phyloP scores from a whole-genome alignment of 1,140 invertebrate species.

The Portunus trituberculatus region DNA sequence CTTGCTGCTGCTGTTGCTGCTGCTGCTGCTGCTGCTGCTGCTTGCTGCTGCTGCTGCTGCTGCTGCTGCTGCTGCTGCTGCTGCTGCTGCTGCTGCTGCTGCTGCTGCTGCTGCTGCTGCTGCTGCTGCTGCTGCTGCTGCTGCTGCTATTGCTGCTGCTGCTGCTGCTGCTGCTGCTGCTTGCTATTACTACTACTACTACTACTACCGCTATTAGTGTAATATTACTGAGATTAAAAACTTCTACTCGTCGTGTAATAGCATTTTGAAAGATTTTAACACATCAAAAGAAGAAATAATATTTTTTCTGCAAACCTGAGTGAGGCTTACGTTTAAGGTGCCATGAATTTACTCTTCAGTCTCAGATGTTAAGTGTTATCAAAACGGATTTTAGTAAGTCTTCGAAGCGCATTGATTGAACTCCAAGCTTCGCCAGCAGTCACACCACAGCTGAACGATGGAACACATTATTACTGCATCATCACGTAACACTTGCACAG shows the following conservation, averaged over 20 bases:
- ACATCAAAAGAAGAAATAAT: background rate
- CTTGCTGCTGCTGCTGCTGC: too few species aligned
- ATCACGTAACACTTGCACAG: too few species aligned
- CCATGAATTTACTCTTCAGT: background rate
- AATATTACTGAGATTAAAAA: background rate
- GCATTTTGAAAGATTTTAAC: background rate
- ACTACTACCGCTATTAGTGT: slow-evolving; percentile 8
- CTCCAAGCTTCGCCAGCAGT: too few species aligned
- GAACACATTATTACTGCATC: too few species aligned
- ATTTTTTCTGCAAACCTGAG: background rate
- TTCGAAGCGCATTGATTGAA: too few species aligned
- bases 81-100: slow-evolving; percentile 41
- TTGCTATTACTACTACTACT: slow-evolving; percentile 14
- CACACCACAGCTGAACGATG: too few species aligned
- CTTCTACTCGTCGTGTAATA: background rate
- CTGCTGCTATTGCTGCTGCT: background rate
- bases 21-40: too few species aligned
- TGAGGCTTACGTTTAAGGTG: background rate
- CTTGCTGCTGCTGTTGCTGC: too few species aligned
- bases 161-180: too few species aligned
- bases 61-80: slow-evolving; percentile 25
- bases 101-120: slow-evolving; percentile 37
- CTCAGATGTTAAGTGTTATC: background rate
- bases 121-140: slow-evolving; percentile 6
- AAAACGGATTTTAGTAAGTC: background rate